These are phyloP conservation scores for Hydrolagus colliei DNA, from an alignment of 2,797 vertebrate genomes.

Conservation along the genomic window DNA sequence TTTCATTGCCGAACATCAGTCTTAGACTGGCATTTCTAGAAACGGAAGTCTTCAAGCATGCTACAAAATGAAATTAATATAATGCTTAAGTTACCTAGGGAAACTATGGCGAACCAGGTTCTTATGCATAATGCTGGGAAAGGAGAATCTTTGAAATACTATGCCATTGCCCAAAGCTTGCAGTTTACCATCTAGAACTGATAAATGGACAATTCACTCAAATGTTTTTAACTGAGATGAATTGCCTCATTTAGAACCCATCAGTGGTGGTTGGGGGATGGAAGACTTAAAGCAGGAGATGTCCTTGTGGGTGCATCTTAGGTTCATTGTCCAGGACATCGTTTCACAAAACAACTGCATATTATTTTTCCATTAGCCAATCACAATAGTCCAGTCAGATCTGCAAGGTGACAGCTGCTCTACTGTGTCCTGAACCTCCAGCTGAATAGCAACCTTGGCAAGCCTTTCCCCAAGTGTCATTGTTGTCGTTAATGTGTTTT, in stretches of 20 bases:
- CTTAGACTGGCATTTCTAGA: neutral
- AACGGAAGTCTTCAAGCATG: too few species aligned
- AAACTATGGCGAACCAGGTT: too few species aligned
- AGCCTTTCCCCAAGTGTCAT: conserved; percentile 18
- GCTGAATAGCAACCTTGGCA: conserved; percentile 31
- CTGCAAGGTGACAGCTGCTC: conserved; percentile 28
- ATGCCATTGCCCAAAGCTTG: neutral
- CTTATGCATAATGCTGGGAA: neutral
- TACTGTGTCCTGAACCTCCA: conserved; percentile 31
- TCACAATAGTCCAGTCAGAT: conserved; percentile 24
- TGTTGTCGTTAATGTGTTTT: conserved; percentile 31
- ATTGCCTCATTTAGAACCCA: neutral
- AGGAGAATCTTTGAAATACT: neutral
- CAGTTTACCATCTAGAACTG: neutral
- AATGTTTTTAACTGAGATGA: neutral
- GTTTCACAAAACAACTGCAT: conserved; percentile 10
- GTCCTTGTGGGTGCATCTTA: neutral
- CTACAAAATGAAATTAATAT: neutral
- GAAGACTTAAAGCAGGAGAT: conserved; percentile 1
- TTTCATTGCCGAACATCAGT: too few species aligned
- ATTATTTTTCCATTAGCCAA: conserved; percentile 8
- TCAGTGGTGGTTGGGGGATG: neutral
- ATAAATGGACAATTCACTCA: neutral
- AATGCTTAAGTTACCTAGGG: neutral
- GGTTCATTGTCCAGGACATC: neutral